A percentile compares a stretch with the other conserved stretches of the same genome.
phyloP scores from a whole-genome alignment of 2,888 invertebrate species.

The Cryptocephalus moraei region DNA sequence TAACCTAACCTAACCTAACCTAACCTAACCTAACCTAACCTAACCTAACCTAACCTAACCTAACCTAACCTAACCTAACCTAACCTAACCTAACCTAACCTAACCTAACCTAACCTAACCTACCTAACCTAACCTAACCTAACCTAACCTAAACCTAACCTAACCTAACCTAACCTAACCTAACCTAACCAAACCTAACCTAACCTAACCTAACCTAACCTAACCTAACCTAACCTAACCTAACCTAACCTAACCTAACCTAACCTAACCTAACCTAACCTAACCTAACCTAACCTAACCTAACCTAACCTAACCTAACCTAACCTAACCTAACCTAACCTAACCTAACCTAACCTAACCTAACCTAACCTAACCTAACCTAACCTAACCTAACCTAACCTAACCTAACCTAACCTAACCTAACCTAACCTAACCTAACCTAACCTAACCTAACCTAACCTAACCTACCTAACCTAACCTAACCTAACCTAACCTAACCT shows the following conservation, averaged over 20 bases:
- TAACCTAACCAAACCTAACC: conserved; percentile 15
- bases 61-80: conserved; percentile 14
- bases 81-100: conserved; percentile 15
- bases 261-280: conserved; percentile 15
- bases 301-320: conserved; percentile 7
- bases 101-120: conserved; percentile 15
- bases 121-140: conserved; percentile 10
- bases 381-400: conserved; percentile 2
- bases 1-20: conserved; percentile 15
- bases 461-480: conserved; percentile 2
- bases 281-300: conserved; percentile 11
- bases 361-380: conserved; percentile 1
- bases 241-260: conserved; percentile 15
- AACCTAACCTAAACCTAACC: conserved; percentile 14
- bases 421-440: background rate
- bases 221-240: conserved; percentile 14
- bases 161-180: conserved; percentile 15
- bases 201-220: conserved; percentile 15
- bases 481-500: conserved; percentile 2
- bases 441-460: background rate
- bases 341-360: background rate
- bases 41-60: conserved; percentile 14
- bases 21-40: conserved; percentile 14
- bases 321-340: conserved; percentile 9
- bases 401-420: conserved; percentile 2